Conservation (phyloP, 2,113 vertebrate species). For the Halcyon senegalensis region DNA sequence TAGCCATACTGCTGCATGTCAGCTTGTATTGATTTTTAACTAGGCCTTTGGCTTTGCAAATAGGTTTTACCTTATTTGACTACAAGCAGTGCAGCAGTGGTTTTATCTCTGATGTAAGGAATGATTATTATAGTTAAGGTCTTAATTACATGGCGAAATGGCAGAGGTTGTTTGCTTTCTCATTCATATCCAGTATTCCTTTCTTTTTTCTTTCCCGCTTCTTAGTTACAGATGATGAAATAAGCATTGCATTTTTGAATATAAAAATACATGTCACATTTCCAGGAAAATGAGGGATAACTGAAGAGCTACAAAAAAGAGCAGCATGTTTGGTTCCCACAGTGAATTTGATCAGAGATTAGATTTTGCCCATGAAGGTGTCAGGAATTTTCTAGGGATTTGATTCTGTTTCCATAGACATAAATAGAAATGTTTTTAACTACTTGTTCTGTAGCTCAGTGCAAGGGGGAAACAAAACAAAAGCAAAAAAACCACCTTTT, state of each 20-base stretch:
- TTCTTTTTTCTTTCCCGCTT: not conserved
- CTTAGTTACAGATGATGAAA: not conserved
- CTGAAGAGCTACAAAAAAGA: not conserved
- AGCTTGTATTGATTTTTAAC: slow-evolving; percentile 16
- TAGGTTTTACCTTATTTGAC: not conserved
- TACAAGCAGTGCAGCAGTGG: not conserved
- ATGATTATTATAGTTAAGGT: not conserved
- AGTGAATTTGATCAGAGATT: not conserved
- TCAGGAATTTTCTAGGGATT: not conserved
- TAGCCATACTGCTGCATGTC: not conserved
- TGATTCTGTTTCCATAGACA: not conserved
- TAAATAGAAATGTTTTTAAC: not conserved
- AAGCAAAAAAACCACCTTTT: not conserved
- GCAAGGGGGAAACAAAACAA: not conserved
- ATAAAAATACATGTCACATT: not conserved
- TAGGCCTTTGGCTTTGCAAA: slow-evolving; percentile 1
- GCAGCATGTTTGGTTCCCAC: not conserved
- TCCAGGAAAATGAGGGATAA: not conserved
- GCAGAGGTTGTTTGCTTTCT: not conserved
- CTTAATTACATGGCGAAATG: not conserved
- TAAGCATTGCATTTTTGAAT: not conserved
- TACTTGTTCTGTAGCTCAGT: not conserved
- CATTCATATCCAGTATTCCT: not conserved
- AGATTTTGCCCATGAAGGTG: not conserved
- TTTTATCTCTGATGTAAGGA: not conserved